Conservation (phyloP, 2,888 invertebrate genomes). For the Dicyrtomina minuta region DNA sequence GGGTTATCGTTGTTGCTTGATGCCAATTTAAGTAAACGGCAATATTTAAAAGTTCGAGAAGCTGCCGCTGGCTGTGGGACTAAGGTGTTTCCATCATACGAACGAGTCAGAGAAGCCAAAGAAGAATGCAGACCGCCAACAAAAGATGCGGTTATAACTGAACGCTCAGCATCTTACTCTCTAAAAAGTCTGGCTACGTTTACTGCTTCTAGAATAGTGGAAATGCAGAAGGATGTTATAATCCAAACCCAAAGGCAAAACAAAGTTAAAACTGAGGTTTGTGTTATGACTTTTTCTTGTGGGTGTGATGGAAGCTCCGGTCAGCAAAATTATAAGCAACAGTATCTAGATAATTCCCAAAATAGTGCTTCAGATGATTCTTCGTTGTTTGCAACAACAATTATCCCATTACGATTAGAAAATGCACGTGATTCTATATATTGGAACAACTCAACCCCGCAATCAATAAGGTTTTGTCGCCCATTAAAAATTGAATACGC, state of each 20-base stretch:
- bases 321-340: not conserved
- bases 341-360: not conserved
- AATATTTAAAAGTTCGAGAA: no score
- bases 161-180: not conserved
- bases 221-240: no score
- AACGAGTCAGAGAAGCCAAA: no score
- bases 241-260: no score
- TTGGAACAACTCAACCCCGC: conserved; percentile 2
- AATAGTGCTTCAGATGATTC: not conserved
- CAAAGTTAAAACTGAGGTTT: no score
- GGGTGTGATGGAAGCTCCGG: not conserved
- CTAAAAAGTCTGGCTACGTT: not conserved
- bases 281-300: no score
- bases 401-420: not conserved
- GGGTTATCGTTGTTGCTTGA: no score
- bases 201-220: not conserved
- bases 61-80: no score
- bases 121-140: no score
- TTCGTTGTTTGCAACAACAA: not conserved
- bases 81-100: no score
- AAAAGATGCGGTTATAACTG: no score
- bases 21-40: no score
- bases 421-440: not conserved
- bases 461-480: not conserved
- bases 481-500: not conserved